Evolutionary conservation across 1,140 invertebrate species (phyloP).

Genomic region (Drosophila jambulina): DNA sequence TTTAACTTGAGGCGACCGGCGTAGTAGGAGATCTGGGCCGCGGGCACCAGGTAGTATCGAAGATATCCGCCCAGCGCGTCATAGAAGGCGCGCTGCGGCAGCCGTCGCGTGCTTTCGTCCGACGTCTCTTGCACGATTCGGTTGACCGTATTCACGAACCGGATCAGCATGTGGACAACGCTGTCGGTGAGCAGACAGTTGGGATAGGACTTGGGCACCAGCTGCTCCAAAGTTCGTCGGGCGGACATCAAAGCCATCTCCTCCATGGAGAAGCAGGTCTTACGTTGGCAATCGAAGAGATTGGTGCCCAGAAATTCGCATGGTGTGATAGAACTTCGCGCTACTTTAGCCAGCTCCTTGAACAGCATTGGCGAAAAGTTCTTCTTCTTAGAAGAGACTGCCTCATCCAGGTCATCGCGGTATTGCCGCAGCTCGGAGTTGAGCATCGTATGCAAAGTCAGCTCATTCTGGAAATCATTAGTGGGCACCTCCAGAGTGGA

Average conservation of each 20-base stretch:
- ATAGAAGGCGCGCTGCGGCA: constrained; percentile 71
- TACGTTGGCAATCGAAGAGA: constrained; percentile 60
- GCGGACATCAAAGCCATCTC: constrained; percentile 72
- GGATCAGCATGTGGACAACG: constrained; percentile 60
- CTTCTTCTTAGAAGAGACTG: neutral
- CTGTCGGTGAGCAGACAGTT: constrained; percentile 39
- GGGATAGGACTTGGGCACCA: constrained; percentile 62
- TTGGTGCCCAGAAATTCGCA: constrained; percentile 72
- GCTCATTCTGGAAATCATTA: constrained; percentile 67
- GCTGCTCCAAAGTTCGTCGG: constrained; percentile 72
- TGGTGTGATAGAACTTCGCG: neutral
- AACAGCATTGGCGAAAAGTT: constrained; percentile 3
- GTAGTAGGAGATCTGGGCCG: constrained; percentile 77
- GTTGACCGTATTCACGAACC: constrained; percentile 76
- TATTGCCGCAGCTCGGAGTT: constrained; percentile 56
- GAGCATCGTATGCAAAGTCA: constrained; percentile 66
- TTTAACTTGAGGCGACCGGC: constrained; percentile 67
- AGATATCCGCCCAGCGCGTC: constrained; percentile 79
- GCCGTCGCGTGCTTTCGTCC: constrained; percentile 30
- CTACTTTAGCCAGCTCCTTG: constrained; percentile 1
- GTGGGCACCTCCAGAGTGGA: constrained; percentile 64
- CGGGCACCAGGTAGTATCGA: constrained; percentile 68
- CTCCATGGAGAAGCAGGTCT: constrained; percentile 77
- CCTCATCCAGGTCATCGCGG: constrained; percentile 33
- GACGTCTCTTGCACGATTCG: constrained; percentile 59